These are phyloP conservation scores for Falco cherrug DNA, from an alignment of 2,797 vertebrate species.

Conservation along the genomic window DNA sequence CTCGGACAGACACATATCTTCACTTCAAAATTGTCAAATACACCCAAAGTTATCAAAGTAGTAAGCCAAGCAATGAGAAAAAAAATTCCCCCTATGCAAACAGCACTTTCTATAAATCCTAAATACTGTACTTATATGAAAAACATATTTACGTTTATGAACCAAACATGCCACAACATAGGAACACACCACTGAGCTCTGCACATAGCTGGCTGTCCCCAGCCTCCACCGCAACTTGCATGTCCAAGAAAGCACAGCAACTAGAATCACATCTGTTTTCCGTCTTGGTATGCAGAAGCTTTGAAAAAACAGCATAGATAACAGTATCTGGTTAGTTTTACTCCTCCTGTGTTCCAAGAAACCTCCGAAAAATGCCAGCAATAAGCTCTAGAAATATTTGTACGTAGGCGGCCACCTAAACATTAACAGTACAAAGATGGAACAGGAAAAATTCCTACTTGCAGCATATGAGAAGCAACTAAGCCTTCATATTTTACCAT, in stretches of 20 bases:
- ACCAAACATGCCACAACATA: not conserved
- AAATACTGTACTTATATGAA: not conserved
- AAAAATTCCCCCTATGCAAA: not conserved
- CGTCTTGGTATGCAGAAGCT: not conserved
- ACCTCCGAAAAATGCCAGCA: not conserved
- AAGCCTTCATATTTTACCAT: not conserved
- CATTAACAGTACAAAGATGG: not conserved
- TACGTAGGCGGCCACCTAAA: not conserved
- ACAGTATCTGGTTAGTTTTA: slow-evolving; percentile 6
- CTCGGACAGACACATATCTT: not conserved
- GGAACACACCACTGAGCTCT: not conserved
- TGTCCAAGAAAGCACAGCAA: not conserved
- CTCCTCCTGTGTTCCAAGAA: not conserved
- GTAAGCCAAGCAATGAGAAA: not conserved
- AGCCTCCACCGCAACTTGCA: not conserved
- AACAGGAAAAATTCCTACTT: not conserved
- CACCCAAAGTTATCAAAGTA: not conserved
- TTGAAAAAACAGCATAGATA: not conserved
- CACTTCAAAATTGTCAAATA: not conserved
- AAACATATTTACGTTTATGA: not conserved
- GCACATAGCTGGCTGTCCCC: not conserved
- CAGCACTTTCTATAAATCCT: not conserved
- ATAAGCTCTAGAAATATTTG: not conserved
- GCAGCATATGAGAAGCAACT: not conserved
- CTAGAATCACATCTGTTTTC: not conserved